Conservation (phyloP, 2,113 vertebrate species). For the Hypanus sabinus region DNA sequence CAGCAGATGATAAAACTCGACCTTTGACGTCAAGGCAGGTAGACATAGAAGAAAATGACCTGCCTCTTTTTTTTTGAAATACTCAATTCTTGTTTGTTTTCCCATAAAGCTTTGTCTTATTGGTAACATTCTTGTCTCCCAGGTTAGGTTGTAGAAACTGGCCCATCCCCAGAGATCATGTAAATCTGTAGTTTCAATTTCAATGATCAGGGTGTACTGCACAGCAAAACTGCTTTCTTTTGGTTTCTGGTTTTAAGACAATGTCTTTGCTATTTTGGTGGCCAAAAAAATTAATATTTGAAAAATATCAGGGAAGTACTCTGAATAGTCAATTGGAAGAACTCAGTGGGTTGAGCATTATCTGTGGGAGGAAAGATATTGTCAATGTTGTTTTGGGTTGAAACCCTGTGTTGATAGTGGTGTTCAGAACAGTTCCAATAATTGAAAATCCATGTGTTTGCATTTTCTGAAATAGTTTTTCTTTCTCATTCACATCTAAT, state of each 20-base stretch:
- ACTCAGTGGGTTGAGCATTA: too few species aligned
- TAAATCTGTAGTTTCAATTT: not conserved
- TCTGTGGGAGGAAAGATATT: too few species aligned
- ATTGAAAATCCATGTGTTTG: not conserved
- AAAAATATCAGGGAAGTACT: not conserved
- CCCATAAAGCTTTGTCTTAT: not conserved
- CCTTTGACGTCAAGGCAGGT: too few species aligned
- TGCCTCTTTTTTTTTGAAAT: not conserved
- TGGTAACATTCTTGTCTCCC: not conserved
- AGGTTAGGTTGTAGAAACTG: not conserved
- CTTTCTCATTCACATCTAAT: not conserved
- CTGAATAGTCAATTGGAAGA: too few species aligned
- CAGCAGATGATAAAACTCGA: too few species aligned
- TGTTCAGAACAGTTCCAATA: not conserved
- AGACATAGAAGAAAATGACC: too few species aligned
- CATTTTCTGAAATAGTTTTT: not conserved
- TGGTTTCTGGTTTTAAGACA: not conserved
- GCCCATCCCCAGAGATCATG: not conserved
- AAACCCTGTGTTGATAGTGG: too few species aligned
- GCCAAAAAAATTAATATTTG: not conserved
- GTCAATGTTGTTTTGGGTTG: too few species aligned
- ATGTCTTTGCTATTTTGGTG: not conserved
- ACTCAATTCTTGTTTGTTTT: not conserved
- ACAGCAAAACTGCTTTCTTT: not conserved
- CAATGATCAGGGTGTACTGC: not conserved